phyloP scores from a whole-genome alignment of 2,888 invertebrate species.

The Pocota personata region DNA sequence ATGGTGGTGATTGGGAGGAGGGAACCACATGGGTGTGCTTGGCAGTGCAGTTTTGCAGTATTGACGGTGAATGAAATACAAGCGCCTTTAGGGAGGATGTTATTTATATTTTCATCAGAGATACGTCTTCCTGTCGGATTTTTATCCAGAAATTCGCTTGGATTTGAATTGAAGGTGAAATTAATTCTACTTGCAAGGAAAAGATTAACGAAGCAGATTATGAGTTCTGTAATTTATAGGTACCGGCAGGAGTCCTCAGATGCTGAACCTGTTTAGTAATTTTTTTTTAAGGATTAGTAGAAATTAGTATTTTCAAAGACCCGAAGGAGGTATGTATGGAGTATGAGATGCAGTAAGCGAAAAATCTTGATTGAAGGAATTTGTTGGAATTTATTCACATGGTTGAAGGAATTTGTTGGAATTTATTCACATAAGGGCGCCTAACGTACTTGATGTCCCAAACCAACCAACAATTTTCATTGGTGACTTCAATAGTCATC shows the following conservation, averaged over 20 bases:
- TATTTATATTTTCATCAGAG: slow-evolving; percentile 23
- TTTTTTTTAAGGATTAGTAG: background rate
- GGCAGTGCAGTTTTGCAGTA: too few relatives aligned
- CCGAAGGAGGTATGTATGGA: too few relatives aligned
- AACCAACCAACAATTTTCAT: too few relatives aligned
- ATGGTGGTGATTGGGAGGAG: background rate
- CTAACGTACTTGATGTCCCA: too few relatives aligned
- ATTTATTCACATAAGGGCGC: too few relatives aligned
- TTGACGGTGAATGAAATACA: slow-evolving; percentile 13
- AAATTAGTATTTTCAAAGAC: background rate
- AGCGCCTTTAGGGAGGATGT: slow-evolving; percentile 37
- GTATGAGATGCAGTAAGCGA: too few relatives aligned
- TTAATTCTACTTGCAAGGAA: slow-evolving; percentile 43
- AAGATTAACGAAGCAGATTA: slow-evolving; percentile 56
- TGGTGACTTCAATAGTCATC: too few relatives aligned
- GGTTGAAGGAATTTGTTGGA: too few relatives aligned
- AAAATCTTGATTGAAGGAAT: too few relatives aligned
- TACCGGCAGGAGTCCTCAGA: background rate
- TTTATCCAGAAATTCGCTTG: slow-evolving; percentile 17
- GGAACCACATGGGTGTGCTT: background rate
- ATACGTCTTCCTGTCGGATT: slow-evolving; percentile 61
- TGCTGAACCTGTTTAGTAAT: background rate
- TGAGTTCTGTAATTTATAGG: slow-evolving; percentile 22
- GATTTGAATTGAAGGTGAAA: slow-evolving; percentile 18
- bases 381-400: too few relatives aligned